Evolutionary conservation across 2,113 vertebrate species (phyloP).

Genomic region (Petromus typicus): DNA sequence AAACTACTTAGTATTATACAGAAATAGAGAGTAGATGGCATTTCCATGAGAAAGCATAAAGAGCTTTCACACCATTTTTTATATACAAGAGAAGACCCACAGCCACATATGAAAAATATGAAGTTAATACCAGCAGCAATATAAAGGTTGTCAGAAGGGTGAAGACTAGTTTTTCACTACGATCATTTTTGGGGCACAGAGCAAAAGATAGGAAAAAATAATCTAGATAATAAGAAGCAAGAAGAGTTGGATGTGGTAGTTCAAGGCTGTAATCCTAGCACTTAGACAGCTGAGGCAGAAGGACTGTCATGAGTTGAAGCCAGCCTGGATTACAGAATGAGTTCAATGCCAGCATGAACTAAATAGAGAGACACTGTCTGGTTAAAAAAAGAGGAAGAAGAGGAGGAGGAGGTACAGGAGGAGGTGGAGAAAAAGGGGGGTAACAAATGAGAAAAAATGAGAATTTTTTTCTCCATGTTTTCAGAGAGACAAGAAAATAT

Average conservation of each 20-base stretch:
- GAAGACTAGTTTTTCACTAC: neutral
- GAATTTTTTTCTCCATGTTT: neutral
- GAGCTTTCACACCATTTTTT: neutral
- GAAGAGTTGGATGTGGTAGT: neutral
- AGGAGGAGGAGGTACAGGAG: too few species aligned
- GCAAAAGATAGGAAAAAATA: neutral
- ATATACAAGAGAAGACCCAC: neutral
- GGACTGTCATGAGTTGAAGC: neutral
- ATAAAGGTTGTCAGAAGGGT: neutral
- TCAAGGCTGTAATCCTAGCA: neutral
- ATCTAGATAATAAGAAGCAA: neutral
- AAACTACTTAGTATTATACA: neutral
- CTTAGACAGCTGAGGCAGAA: neutral
- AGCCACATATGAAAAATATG: neutral
- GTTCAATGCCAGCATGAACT: too few species aligned
- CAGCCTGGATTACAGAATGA: too few species aligned
- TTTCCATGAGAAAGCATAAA: conserved; percentile 23
- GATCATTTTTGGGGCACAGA: neutral
- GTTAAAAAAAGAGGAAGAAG: neutral
- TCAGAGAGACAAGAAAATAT: neutral
- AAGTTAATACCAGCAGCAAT: neutral
- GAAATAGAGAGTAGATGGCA: neutral
- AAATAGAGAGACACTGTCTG: neutral
- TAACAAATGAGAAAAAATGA: neutral
- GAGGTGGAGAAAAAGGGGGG: neutral